phyloP scores from a whole-genome alignment of 2,888 invertebrate species.

The Eilema griseolum region DNA sequence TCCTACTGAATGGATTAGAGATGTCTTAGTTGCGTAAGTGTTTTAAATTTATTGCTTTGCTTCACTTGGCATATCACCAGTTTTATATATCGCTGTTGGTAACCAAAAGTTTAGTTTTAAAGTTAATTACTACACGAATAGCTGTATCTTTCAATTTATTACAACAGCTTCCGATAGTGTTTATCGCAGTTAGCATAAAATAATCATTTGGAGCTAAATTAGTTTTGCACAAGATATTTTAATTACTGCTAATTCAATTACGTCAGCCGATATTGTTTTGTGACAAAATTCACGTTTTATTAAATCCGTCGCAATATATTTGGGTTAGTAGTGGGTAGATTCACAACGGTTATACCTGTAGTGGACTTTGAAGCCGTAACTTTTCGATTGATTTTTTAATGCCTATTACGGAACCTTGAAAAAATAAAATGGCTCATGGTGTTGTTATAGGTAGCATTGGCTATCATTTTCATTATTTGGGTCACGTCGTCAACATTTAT shows the following conservation, averaged over 20 bases:
- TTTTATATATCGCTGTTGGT: constrained; percentile 44
- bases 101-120: constrained; percentile 33
- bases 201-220: not conserved
- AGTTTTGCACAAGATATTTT: not conserved
- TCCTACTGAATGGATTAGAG: constrained; percentile 20
- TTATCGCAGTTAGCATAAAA: not conserved
- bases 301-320: not conserved
- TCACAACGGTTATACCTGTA: not conserved
- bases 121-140: not conserved
- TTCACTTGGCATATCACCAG: constrained; percentile 51
- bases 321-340: not conserved
- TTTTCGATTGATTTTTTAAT: not conserved
- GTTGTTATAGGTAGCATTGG: constrained; percentile 39
- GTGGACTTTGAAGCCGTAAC: not conserved
- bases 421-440: constrained; percentile 3
- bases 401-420: not conserved
- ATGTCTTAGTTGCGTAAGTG: constrained; percentile 28
- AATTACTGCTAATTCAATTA: not conserved
- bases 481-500: constrained; percentile 58
- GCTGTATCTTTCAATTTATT: not conserved
- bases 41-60: constrained; percentile 28
- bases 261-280: not conserved
- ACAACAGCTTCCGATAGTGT: not conserved
- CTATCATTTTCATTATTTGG: constrained; percentile 50
- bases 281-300: not conserved